Conservation (phyloP, 2,113 vertebrate species). For the Ibidorhyncha struthersii region DNA sequence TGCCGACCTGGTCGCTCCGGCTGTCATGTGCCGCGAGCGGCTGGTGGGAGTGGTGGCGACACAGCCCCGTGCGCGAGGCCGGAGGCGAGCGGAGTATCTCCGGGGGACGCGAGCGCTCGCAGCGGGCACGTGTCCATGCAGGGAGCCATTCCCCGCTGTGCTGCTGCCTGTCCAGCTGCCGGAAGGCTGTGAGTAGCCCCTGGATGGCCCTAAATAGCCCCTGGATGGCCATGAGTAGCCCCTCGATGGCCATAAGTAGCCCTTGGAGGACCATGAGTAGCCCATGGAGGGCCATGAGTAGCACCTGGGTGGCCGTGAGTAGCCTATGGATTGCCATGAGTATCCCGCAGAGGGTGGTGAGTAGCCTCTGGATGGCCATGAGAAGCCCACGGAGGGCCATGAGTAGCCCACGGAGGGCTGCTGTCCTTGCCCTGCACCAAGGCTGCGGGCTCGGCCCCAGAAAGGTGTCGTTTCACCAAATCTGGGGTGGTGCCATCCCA, state of each 20-base stretch:
- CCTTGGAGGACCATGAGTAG: background rate
- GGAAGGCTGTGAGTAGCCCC: background rate
- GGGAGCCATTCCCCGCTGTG: background rate
- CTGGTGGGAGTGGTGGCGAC: background rate
- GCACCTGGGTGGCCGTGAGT: too few species aligned
- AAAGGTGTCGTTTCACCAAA: fast-evolving
- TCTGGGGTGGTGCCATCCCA: background rate
- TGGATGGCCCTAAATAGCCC: too few species aligned
- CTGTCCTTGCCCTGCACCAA: background rate
- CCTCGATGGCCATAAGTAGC: background rate
- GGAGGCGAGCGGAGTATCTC: background rate
- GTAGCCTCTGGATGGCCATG: too few species aligned
- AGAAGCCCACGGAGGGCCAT: background rate
- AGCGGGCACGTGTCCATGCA: fast-evolving
- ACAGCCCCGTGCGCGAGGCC: background rate
- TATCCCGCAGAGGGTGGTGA: too few species aligned
- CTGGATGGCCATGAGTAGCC: background rate
- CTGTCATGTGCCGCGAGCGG: background rate
- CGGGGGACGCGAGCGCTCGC: fast-evolving
- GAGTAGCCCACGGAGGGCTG: background rate
- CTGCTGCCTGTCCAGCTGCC: background rate
- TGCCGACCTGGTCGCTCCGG: background rate
- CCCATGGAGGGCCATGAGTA: background rate
- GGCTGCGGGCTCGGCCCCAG: background rate
- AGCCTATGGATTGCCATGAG: too few species aligned